Evolutionary conservation across 1,140 invertebrate species (phyloP), one percentile per base, ranked within the genome.

Genomic region (Leptinotarsa undecemlineata): DNA sequence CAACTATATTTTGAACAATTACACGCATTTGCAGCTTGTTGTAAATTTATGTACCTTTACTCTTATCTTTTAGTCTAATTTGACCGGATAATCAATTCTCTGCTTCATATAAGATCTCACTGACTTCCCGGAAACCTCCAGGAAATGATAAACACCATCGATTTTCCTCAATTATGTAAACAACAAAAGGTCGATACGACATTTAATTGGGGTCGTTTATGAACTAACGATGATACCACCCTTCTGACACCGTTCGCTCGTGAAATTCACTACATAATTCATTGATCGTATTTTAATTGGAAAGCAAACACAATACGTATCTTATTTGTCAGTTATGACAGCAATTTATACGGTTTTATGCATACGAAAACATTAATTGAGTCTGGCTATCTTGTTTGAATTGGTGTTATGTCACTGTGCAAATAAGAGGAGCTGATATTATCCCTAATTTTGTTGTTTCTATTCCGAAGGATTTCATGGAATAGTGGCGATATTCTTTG

Each of bases 221-320:
- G 51, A 57, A 57, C 51, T 57, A 57, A 57, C 51, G 51, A 57
- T 57, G 51, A 57, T 57, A 57, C 51, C 51, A 57, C 51, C 51
- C 51, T 57, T 57, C 51, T 17, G 3, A 57, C 51, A 57, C 51
- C 51, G 4, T 57, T 42, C 51, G n/a, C 17, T 57, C 51, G 51
- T 17, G 51, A 57, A 57, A 4, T 57, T 19, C 51, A 57, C 51
- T 57, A 15, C 51, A 57, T 57, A 57, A 57, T 57, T 15, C 51
- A 57, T 57, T 57, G 51, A 57, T 57, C 51, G 51, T 19, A 57
- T 57, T 57, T 57, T 57, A 57, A 57, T 57, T 57, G 51, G 51
- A 15, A 19, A 15, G 51, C 17, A 57, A 57, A n/a, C 51, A 19
- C n/a, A 57, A 57, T 57, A 57, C 51, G 15, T 57, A 19, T 57